Conservation (phyloP, 2,888 invertebrate species). For the Tuta absoluta region DNA sequence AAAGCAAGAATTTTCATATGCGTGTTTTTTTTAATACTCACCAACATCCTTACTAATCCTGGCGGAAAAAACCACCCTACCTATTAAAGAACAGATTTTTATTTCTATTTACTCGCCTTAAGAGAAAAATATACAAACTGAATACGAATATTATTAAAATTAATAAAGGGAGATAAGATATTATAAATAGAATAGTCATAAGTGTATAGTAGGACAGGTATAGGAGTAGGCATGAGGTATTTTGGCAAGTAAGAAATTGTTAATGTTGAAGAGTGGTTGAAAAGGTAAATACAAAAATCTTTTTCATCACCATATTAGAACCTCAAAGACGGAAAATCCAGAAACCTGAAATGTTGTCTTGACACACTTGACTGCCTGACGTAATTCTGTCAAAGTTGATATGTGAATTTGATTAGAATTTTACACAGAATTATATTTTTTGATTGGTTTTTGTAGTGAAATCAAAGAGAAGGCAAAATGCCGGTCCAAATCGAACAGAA, state of each 20-base stretch:
- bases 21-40: constrained; percentile 23
- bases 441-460: constrained; percentile 5
- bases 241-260: background rate
- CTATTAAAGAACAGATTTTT: too few relatives aligned
- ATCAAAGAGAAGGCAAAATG: constrained; percentile 48
- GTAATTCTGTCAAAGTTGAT: constrained; percentile 7
- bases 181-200: too few relatives aligned
- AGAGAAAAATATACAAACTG: too few relatives aligned
- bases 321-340: background rate
- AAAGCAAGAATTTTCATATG: constrained; percentile 58
- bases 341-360: background rate
- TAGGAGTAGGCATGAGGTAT: too few relatives aligned
- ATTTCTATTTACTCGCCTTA: too few relatives aligned
- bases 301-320: too few relatives aligned
- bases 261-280: too few relatives aligned
- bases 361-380: background rate
- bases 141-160: too few relatives aligned
- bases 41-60: constrained; percentile 33
- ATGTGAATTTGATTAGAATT: constrained; percentile 8
- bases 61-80: too few relatives aligned
- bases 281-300: too few relatives aligned
- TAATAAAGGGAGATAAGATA: too few relatives aligned
- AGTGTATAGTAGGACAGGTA: too few relatives aligned
- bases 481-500: constrained; percentile 66
- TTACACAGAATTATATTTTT: constrained; percentile 3